A percentile compares a stretch with the other conserved stretches of the same genome.
phyloP scores from a whole-genome alignment of 2,888 invertebrate genomes.

The Xiphydria camelus region DNA sequence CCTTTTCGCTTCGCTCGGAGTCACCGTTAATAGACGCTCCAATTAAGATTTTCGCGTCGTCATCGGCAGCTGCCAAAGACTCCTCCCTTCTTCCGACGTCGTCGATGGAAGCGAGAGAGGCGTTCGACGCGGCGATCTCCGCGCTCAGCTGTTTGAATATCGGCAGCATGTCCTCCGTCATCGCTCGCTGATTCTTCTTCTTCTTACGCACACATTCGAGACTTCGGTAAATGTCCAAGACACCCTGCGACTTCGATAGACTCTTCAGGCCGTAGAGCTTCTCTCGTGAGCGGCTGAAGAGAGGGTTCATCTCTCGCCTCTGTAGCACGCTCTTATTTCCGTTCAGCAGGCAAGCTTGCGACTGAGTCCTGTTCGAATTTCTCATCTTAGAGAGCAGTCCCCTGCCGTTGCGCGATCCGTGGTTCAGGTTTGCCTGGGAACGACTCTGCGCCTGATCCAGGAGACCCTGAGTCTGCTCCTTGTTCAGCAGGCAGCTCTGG shows the following conservation, averaged over 20 bases:
- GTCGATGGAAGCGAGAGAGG: constrained; percentile 3
- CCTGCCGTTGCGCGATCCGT: constrained; percentile 40
- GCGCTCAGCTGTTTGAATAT: constrained; percentile 41
- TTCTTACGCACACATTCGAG: constrained; percentile 46
- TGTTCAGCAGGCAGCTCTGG: constrained; percentile 51
- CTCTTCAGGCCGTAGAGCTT: constrained; percentile 59
- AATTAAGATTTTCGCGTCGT: no score
- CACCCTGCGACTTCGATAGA: constrained; percentile 60
- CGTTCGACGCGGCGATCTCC: constrained; percentile 28
- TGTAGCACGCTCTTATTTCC: constrained; percentile 11
- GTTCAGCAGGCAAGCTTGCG: constrained; percentile 51
- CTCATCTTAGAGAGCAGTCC: constrained; percentile 50
- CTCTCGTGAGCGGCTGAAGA: constrained; percentile 56
- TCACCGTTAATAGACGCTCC: no score
- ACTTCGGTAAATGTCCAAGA: constrained; percentile 57
- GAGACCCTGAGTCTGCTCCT: constrained; percentile 54
- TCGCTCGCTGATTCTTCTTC: constrained; percentile 43
- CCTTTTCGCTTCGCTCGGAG: no score
- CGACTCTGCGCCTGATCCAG: constrained; percentile 50
- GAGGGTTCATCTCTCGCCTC: constrained; percentile 35
- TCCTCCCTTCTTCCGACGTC: not conserved
- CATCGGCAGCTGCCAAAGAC: not conserved
- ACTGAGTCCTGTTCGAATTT: constrained; percentile 51
- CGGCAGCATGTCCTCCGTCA: constrained; percentile 46
- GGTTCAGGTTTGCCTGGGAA: constrained; percentile 44